phyloP scores from a whole-genome alignment of 2,888 invertebrate species.

The Nomada hirtipes region DNA sequence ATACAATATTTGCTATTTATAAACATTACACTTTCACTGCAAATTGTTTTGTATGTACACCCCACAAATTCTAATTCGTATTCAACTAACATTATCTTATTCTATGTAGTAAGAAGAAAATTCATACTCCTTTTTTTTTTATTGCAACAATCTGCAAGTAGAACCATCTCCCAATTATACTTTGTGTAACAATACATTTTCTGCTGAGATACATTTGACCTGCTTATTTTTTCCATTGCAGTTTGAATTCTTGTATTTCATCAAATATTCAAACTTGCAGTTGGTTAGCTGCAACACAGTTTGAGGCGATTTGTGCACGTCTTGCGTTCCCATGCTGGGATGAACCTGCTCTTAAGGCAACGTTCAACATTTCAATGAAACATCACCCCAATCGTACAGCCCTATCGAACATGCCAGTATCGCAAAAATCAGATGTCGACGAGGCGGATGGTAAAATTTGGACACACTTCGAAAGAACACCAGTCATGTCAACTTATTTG shows the following conservation, averaged over 20 bases:
- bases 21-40: too few relatives aligned
- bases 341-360: constrained; percentile 89
- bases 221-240: too few relatives aligned
- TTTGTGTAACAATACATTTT: too few relatives aligned
- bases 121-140: too few relatives aligned
- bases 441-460: constrained; percentile 27
- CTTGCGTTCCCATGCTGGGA: constrained; percentile 92
- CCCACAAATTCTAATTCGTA: too few relatives aligned
- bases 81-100: too few relatives aligned
- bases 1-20: too few relatives aligned
- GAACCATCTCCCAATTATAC: too few relatives aligned
- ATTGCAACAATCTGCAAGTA: too few relatives aligned
- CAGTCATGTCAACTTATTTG: constrained; percentile 85
- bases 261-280: constrained; percentile 79
- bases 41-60: too few relatives aligned
- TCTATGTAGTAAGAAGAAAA: too few relatives aligned
- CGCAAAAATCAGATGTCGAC: constrained; percentile 8
- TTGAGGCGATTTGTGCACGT: constrained; percentile 88
- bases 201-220: too few relatives aligned
- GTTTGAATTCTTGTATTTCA: background rate
- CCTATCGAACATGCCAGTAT: constrained; percentile 79
- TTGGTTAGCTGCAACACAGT: constrained; percentile 88
- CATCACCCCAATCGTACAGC: constrained; percentile 85
- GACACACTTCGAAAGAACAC: constrained; percentile 71
- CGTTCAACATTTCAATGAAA: constrained; percentile 88